Base-by-base conservation (phyloP, 1,140 invertebrate species). In the Aphelenchoides fujianensis region DNA sequence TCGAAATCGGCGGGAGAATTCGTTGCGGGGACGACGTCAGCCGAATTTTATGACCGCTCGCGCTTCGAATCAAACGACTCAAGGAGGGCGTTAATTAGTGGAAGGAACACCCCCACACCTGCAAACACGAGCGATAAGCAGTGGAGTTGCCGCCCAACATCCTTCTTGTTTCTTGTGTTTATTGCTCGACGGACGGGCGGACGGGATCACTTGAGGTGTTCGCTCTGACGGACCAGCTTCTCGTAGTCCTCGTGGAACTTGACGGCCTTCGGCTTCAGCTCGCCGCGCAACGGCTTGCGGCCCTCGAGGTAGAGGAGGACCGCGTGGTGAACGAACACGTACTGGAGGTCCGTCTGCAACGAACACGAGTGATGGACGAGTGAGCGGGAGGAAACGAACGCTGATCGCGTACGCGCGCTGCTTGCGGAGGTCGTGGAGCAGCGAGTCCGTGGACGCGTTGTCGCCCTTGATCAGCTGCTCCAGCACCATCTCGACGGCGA, bases 191-290 rank as follows among this genome's bases (percentile, higher is more conserved):
- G n/a, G n/a, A n/a, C n/a, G n/a, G n/a, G n/a, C n/a, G n/a, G n/a
- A n/a, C n/a, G n/a, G n/a, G n/a, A n/a, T n/a, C n/a, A 61, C 2
- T 61, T 61, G 59, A 61, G 59, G 2, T 31, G n/a, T 61, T 61
- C 1, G 30, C 2, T 61, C 16, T 27, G 1, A 30, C n/a, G n/a
- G 2, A 19, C 16, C 16, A 61, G 36, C 2, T 61, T 61, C 31
- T 67, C 64, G 64, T 23, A 67, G n/a, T 67, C 64, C 16, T 67
- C 64, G 53, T 69, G 32, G 64, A 67, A 67, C 53, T 67, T 69
- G 19, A 23, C 16, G 27, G 30, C 19, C 31, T 19, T 16, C 3
- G 16, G 19, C 2, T n/a, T 1, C n/a, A 52, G 19, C 23, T 67
- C 2, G 19, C 31, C n/a, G 30, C 16, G 36, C n/a, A 67, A n/a